Evolutionary conservation across 1,140 invertebrate species (phyloP).

Genomic region (Phthorimaea operculella): DNA sequence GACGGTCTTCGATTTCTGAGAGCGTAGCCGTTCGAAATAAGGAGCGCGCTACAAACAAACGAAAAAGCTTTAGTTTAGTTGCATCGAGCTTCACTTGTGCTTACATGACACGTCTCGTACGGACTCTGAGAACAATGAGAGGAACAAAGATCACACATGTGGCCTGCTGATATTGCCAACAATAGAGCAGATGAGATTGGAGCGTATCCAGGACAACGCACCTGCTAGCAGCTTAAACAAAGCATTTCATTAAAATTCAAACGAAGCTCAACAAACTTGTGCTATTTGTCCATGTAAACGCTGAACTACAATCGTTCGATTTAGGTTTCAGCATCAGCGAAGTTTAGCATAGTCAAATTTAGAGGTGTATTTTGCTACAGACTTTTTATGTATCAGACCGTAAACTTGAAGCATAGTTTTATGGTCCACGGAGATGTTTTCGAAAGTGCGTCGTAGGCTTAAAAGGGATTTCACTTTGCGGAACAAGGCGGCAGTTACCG

Average conservation of each 20-base stretch:
- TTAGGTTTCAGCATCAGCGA: not conserved
- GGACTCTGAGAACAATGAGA: conserved; percentile 49
- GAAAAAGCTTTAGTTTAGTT: conserved; percentile 14
- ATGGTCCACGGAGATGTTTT: conserved; percentile 21
- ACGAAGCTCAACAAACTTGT: not conserved
- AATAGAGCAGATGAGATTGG: conserved; percentile 46
- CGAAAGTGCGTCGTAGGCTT: conserved; percentile 19
- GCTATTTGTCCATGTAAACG: not conserved
- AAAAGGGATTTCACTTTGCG: conserved; percentile 16
- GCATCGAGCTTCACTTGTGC: conserved; percentile 41
- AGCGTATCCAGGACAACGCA: conserved; percentile 35
- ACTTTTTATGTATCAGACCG: conserved; percentile 26
- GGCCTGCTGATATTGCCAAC: conserved; percentile 39
- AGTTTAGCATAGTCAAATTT: not conserved
- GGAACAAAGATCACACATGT: conserved; percentile 54
- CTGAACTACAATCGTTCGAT: not conserved
- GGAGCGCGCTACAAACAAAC: not conserved
- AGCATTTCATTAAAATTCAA: conserved; percentile 1
- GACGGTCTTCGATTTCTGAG: not conserved
- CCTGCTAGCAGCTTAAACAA: conserved; percentile 18
- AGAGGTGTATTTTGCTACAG: not conserved
- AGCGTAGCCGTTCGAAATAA: conserved; percentile 2
- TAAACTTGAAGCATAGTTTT: conserved; percentile 30
- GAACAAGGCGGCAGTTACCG: conserved; percentile 24
- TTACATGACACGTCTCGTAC: conserved; percentile 52